Evolutionary conservation across 2,888 invertebrate species (phyloP), one percentile per base, ranked within the genome.

Genomic region (Melanargia galathea): DNA sequence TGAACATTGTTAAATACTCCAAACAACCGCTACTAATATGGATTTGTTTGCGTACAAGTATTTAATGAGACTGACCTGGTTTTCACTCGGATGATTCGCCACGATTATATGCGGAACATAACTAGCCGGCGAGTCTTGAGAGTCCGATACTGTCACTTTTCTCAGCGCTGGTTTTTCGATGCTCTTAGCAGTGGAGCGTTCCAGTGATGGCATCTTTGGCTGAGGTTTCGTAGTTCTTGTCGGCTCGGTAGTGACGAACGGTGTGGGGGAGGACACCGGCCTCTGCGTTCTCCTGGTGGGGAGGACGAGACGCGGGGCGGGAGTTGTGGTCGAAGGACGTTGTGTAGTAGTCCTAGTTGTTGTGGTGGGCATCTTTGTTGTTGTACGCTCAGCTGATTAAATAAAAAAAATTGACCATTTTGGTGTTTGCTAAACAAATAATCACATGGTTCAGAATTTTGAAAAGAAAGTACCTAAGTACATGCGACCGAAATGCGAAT

Each of bases 11-110:
- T 30, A 30, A 30, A 6, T 3, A 6, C 7, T 30, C 30, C 30
- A 35, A 35, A 52, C 5, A 51, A 51, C 51, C 51, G 51, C 30
- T 51, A 51, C 26, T 7, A 30, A 5, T 3, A 30, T 6, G 1
- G 6, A 11, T 49, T 24, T 38, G 20, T 22, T 20, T 33, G 18
- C 46, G 13, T 45, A 30, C 2, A 26, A n/a, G n/a, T 16, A 38
- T 46, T 45, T 33, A 35, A 52, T 33, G 35, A 2, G 52, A 26
- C 52, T 48, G 26, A 89, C 90, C 82, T 97, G 96, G 77, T 97
- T 97, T 75, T 97, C 96, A 81, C 95, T 95, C 2, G 96, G 96
- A 91, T 96, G 96, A 58, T 91, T 93, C 63, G 93, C 93, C 33
- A 93, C 92, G 24, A 93, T 93, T 43, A 93, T 92, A 62, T 93